A percentile compares a stretch with the other conserved stretches of the same genome.
These are phyloP conservation scores for Chouioia cunea DNA, from an alignment of 2,888 invertebrate genomes.

Conservation along the genomic window DNA sequence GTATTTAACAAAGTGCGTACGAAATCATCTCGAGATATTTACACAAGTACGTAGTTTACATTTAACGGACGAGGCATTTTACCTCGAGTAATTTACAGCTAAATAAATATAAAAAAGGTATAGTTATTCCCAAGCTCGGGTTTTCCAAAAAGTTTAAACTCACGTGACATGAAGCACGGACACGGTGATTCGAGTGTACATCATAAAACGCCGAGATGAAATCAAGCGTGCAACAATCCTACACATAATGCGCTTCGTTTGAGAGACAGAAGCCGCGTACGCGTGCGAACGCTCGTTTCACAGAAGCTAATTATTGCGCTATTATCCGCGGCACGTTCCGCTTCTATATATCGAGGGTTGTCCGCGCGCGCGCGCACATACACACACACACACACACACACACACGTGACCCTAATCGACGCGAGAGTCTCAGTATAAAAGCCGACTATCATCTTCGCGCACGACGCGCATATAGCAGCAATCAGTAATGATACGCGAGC, in stretches of 20 bases:
- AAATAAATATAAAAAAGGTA: too few species aligned
- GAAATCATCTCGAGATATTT: too few species aligned
- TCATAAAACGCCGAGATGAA: conserved; percentile 20
- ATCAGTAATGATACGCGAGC: conserved; percentile 11
- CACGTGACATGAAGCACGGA: too few species aligned
- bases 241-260: conserved; percentile 25
- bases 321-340: conserved; percentile 56
- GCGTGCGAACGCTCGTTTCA: conserved; percentile 48
- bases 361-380: conserved; percentile 47
- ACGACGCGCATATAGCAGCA: conserved; percentile 17
- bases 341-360: conserved; percentile 46
- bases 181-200: neutral
- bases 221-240: conserved; percentile 21
- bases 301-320: conserved; percentile 57
- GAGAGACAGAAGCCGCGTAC: neutral
- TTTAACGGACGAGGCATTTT: too few species aligned
- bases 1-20: too few species aligned
- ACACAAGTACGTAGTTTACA: too few species aligned
- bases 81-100: too few species aligned
- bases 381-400: conserved; percentile 26
- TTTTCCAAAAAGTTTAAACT: too few species aligned
- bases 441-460: neutral
- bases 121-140: too few species aligned
- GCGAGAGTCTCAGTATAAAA: neutral
- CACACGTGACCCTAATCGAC: conserved; percentile 24